phyloP scores from a whole-genome alignment of 2,113 vertebrate species.

The Podiceps cristatus region DNA sequence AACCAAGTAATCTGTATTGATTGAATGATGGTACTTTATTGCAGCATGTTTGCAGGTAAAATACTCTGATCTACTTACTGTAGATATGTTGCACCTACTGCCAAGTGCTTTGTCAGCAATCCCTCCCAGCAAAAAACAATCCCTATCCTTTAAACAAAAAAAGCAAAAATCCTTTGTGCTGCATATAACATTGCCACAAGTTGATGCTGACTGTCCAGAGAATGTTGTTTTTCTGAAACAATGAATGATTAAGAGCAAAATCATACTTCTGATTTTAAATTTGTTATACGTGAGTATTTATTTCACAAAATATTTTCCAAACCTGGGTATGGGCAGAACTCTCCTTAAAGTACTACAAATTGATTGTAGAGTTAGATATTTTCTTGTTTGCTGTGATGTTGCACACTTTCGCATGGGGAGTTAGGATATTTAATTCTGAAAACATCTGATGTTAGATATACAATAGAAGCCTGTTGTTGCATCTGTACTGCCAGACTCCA shows the following conservation, averaged over 20 bases:
- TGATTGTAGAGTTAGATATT: not conserved
- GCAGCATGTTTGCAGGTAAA: constrained; percentile 75
- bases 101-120: constrained; percentile 74
- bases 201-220: constrained; percentile 56
- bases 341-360: not conserved
- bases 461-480: not conserved
- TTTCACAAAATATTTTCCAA: constrained; percentile 6
- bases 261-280: constrained; percentile 9
- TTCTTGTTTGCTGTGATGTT: not conserved
- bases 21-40: constrained; percentile 73
- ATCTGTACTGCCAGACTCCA: constrained; percentile 27
- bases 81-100: constrained; percentile 46
- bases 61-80: constrained; percentile 63
- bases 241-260: constrained; percentile 22
- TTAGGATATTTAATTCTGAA: constrained; percentile 9
- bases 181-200: constrained; percentile 63
- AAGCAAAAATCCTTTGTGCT: constrained; percentile 39
- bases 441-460: not conserved
- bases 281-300: not conserved
- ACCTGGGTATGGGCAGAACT: not conserved
- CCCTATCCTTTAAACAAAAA: constrained; percentile 28
- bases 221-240: constrained; percentile 56
- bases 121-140: not conserved
- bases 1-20: constrained; percentile 68
- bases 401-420: not conserved